Evolutionary conservation across 2,888 invertebrate species (phyloP).

Genomic region (Strigamia maritima): DNA sequence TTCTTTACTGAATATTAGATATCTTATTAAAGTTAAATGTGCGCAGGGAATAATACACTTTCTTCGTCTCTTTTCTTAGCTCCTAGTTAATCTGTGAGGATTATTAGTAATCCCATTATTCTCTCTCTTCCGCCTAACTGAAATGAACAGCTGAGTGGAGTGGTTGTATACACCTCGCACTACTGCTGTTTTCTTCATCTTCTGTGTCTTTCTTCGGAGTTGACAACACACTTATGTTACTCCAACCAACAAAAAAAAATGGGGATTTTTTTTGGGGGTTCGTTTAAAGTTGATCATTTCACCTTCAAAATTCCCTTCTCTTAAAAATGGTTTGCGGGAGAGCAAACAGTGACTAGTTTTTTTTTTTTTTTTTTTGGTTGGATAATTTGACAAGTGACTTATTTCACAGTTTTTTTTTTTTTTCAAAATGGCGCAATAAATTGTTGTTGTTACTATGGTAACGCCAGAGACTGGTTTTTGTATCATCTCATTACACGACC

Average conservation of each 20-base stretch:
- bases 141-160: conserved; percentile 15
- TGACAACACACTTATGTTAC: conserved; percentile 11
- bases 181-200: conserved; percentile 9
- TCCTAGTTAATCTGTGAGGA: conserved; percentile 1
- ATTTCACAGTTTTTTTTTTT: not conserved
- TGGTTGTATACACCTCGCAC: conserved; percentile 15
- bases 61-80: not conserved
- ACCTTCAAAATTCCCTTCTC: not conserved
- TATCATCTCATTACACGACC: conserved; percentile 9
- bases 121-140: conserved; percentile 15
- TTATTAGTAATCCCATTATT: conserved; percentile 15
- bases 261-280: not conserved
- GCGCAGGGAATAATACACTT: not conserved
- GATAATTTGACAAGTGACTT: conserved; percentile 6
- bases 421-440: not conserved
- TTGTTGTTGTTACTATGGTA: not conserved
- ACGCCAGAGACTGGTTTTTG: not conserved
- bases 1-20: not conserved
- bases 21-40: not conserved
- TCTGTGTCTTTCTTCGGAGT: not conserved
- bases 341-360: too few relatives aligned
- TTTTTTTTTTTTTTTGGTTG: not conserved
- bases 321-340: not conserved
- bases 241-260: not conserved
- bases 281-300: not conserved